Evolutionary conservation across 2,113 vertebrate species (phyloP).

Genomic region (Ptilorrhoa leucosticta): DNA sequence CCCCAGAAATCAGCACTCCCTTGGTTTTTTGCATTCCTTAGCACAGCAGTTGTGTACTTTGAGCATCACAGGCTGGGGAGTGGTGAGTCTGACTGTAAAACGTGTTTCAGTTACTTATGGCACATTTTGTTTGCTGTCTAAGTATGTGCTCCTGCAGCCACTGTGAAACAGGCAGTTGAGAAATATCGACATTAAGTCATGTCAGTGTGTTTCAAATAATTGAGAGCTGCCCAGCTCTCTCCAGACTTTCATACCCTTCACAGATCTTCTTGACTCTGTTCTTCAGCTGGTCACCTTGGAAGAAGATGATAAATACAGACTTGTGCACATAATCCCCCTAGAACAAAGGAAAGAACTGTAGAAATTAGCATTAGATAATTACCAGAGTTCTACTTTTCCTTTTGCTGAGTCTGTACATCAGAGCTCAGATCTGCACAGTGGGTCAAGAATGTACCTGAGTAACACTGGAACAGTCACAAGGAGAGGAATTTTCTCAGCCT

Average conservation of each 20-base stretch:
- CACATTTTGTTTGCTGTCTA: neutral
- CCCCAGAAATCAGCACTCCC: neutral
- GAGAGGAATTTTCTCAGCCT: neutral
- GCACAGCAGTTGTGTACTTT: neutral
- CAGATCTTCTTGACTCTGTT: slow-evolving; percentile 98
- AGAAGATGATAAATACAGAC: slow-evolving; percentile 99
- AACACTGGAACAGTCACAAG: neutral
- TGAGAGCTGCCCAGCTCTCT: neutral
- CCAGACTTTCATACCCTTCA: slow-evolving; percentile 82
- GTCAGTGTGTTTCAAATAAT: neutral
- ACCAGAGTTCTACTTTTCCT: neutral
- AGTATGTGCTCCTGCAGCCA: neutral
- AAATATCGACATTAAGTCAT: fast-evolving
- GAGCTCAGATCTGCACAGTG: neutral
- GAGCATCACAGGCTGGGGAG: neutral
- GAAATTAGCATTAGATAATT: neutral
- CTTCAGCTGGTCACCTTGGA: slow-evolving; percentile 97
- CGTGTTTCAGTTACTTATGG: neutral
- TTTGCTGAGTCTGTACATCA: neutral
- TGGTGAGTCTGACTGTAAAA: neutral
- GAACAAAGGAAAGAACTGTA: neutral
- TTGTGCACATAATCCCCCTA: slow-evolving; percentile 96
- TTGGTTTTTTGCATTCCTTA: neutral
- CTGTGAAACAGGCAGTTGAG: neutral
- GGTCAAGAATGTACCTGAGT: neutral